These are phyloP conservation scores for Hypselothyrea guttata DNA, from an alignment of 2,888 invertebrate species.

Conservation along the genomic window DNA sequence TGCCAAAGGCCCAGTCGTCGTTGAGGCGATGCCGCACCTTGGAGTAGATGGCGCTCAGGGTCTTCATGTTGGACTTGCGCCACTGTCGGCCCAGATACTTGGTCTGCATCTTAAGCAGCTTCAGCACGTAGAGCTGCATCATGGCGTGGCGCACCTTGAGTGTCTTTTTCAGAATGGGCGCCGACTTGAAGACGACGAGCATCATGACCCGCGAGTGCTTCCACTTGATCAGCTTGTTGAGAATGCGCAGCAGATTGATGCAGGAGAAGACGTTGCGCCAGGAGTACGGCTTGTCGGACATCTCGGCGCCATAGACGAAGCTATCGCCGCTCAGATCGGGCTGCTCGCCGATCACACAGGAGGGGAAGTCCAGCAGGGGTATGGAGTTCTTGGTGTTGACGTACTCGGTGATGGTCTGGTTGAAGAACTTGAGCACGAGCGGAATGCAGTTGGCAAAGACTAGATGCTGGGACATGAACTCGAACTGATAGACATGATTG, in stretches of 20 bases:
- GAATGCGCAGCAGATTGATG: slow-evolving; percentile 96
- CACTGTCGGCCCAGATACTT: slow-evolving; percentile 99
- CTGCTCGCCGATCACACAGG: slow-evolving; percentile 97
- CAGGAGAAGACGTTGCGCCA: slow-evolving; percentile 99
- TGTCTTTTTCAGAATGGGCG: slow-evolving; percentile 97
- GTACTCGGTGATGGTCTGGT: slow-evolving; percentile 97
- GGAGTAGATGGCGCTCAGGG: slow-evolving; percentile 99
- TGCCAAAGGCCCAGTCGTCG: slow-evolving; percentile 99
- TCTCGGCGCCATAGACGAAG: slow-evolving; percentile 89
- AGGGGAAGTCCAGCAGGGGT: slow-evolving; percentile 96
- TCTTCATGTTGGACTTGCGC: slow-evolving; percentile 99
- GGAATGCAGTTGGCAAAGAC: slow-evolving; percentile 99
- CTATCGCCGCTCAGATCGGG: slow-evolving; percentile 96
- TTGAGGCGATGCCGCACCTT: slow-evolving; percentile 97
- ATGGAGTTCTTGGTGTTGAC: slow-evolving; percentile 97
- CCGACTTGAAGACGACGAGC: slow-evolving; percentile 99
- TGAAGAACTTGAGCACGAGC: slow-evolving; percentile 98
- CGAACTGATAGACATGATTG: slow-evolving; percentile 99
- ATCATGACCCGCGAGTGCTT: slow-evolving; percentile 99
- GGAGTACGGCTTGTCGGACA: slow-evolving; percentile 89
- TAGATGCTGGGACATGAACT: slow-evolving; percentile 99
- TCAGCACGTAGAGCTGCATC: slow-evolving; percentile 98
- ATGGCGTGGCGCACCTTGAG: slow-evolving; percentile 97
- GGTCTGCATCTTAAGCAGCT: slow-evolving; percentile 99
- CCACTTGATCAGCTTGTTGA: slow-evolving; percentile 99